Evolutionary conservation across 2,797 vertebrate species (phyloP).

Genomic region (Lagodon rhomboides): DNA sequence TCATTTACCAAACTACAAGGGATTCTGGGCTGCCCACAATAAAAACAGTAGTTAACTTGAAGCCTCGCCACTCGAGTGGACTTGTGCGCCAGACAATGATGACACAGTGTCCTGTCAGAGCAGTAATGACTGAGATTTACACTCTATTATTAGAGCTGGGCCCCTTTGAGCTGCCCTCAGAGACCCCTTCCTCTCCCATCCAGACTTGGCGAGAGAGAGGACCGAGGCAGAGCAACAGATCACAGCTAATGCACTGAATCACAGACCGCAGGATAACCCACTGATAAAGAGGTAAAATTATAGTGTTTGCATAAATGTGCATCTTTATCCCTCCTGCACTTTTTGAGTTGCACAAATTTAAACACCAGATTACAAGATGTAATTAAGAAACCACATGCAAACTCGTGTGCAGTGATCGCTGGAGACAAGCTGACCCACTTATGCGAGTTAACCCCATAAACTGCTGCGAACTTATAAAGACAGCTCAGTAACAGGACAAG

Average conservation of each 20-base stretch:
- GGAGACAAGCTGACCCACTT: constrained; percentile 20
- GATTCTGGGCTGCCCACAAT: constrained; percentile 56
- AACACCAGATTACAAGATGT: constrained; percentile 32
- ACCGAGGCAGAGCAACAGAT: constrained; percentile 58
- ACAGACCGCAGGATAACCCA: constrained; percentile 54
- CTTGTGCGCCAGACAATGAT: constrained; percentile 78
- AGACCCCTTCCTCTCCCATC: constrained; percentile 75
- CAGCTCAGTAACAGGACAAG: constrained; percentile 15
- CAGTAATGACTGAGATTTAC: constrained; percentile 84
- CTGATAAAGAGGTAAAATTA: constrained; percentile 69
- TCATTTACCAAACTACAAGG: constrained; percentile 70
- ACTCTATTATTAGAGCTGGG: constrained; percentile 84
- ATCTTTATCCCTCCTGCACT: constrained; percentile 14
- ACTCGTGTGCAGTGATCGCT: constrained; percentile 7
- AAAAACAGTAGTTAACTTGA: constrained; percentile 78
- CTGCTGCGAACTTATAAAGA: constrained; percentile 37
- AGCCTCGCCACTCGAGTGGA: constrained; percentile 69
- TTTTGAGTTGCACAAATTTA: constrained; percentile 21
- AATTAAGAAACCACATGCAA: constrained; percentile 16
- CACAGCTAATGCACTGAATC: constrained; percentile 71
- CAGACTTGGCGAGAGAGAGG: constrained; percentile 31
- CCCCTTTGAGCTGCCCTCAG: constrained; percentile 74
- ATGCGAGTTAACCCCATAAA: constrained; percentile 32
- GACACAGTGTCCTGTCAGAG: constrained; percentile 82
- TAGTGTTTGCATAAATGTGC: constrained; percentile 34